Evolutionary conservation across 2,888 invertebrate species (phyloP), one percentile per base, ranked within the genome.

Genomic region (Noctua fimbriata): DNA sequence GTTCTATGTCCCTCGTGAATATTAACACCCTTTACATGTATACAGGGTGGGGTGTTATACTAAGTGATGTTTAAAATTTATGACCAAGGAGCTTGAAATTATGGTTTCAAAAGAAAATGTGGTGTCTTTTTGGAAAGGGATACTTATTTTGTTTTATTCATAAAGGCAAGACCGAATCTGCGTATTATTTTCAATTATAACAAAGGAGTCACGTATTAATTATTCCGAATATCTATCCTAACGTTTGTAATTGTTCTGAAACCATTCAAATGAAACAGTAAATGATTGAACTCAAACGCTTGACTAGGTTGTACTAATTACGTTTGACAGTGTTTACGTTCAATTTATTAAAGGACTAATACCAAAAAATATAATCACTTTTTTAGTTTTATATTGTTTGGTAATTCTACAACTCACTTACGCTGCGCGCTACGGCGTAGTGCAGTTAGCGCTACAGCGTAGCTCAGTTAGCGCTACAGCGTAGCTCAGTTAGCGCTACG

Each of bases 1-100:
- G 65, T 79, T 78, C 79, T 77, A 79, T 80, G 88, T 85, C 88
- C 89, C 86, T 89, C 75, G 67, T 90, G 89, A 86, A 89, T 90
- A 88, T 90, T 83, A 84, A 86, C 83, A 81, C 58, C 65, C 60
- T 67, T 55, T 69, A 79, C 32, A 69, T 78, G 67, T 65, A 78
- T 63, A 73, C 74, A 75, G 52, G 70, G 52, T 44, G 65, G 81
- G 14, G 21, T 76, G 55, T 87, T 87, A 81, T 71, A 80, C 81
- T 87, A 83, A 87, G 78, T 73, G 77, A 79, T 82, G 85, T 55
- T 81, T 73, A 78, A 78, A 80, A 82, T 89, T 77, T 76, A 85
- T 81, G 73, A 76, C 16, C 12, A 55, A n/a, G 28, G 41, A 69
- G 84, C 52, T 63, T 52, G 52, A 63, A 71, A 81, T 69, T 73